A percentile compares a stretch with the other conserved stretches of the same genome.
These are phyloP conservation scores for Synergus umbraculus DNA, from an alignment of 2,888 invertebrate genomes.

Conservation along the genomic window DNA sequence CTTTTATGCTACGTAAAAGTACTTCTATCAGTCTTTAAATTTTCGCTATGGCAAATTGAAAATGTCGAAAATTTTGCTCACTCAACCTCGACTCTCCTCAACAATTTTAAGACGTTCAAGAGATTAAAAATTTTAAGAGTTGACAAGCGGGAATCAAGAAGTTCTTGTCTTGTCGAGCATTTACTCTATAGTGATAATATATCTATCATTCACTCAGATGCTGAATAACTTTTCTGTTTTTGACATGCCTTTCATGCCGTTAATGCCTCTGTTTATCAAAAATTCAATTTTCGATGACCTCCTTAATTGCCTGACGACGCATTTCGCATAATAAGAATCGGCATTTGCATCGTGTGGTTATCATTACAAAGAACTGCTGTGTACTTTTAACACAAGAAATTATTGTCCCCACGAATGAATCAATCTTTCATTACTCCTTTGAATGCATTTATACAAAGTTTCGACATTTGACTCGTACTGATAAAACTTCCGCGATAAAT, in stretches of 20 bases:
- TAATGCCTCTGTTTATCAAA: constrained; percentile 1
- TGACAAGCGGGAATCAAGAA: too few relatives aligned
- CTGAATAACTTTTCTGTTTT: neutral
- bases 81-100: too few relatives aligned
- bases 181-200: too few relatives aligned
- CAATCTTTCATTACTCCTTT: constrained; percentile 63
- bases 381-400: constrained; percentile 71
- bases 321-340: constrained; percentile 20
- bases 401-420: constrained; percentile 68
- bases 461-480: constrained; percentile 59
- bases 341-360: neutral
- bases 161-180: too few relatives aligned
- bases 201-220: neutral
- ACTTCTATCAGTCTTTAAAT: too few relatives aligned
- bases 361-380: constrained; percentile 68
- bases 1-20: too few relatives aligned
- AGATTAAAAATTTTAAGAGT: too few relatives aligned
- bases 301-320: constrained; percentile 12
- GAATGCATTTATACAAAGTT: constrained; percentile 68
- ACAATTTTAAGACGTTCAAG: too few relatives aligned
- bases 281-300: constrained; percentile 39
- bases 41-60: too few relatives aligned
- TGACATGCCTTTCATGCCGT: neutral
- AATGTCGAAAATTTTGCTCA: too few relatives aligned
- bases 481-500: constrained; percentile 55